Base-by-base conservation (phyloP, 37 sponge, comb jelly and placozoan species). In the Halisarca cf. caerulea region DNA sequence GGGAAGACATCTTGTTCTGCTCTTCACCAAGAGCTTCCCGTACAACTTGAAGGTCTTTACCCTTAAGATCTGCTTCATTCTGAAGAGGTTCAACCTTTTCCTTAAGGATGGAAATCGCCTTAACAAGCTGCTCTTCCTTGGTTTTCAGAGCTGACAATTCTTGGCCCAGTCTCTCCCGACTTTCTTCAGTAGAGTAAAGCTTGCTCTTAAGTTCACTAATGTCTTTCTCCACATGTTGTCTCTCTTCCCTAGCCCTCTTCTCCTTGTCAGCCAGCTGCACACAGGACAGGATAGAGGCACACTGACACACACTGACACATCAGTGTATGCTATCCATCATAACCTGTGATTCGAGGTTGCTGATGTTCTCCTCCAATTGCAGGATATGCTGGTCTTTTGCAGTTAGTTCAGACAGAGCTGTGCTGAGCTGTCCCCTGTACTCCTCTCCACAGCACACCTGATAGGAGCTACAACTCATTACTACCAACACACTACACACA, bases 191-290 rank as follows among this genome's bases (percentile, higher is more conserved):
- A 42, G 32, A n/a, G 21, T 40, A 37, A 2, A 41, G 42, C 14
- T 39, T 40, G 23, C 45, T 39, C 77, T 23, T 15, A 1, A 43
- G 25, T 24, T 74, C 77, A n/a, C 11, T 23, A 2, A 74, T 24
- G 23, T 74, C 45, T 44, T 44, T 43, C 77, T 74, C 77, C 45
- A 74, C 21, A 17, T 1, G 44, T 39, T 74, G 77, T 2, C 77
- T 37, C 20, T 74, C 77, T 24, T 74, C 77, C 6, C 77, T 42
- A 7, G 44, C 42, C 44, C 42, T 74, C 24, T 37, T 74, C 77
- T 74, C 77, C 44, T 37, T 37, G 2, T 40, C 77, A 39, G 77
- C 17, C 2, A 74, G 2, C 77, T 74, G 25, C 2, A 61, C 5
- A 7, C 6, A 23, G 28, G 30, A 23, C 9, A 61, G 20, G 15